phyloP scores from a whole-genome alignment of 2,888 invertebrate species.

The Macropis europaea region DNA sequence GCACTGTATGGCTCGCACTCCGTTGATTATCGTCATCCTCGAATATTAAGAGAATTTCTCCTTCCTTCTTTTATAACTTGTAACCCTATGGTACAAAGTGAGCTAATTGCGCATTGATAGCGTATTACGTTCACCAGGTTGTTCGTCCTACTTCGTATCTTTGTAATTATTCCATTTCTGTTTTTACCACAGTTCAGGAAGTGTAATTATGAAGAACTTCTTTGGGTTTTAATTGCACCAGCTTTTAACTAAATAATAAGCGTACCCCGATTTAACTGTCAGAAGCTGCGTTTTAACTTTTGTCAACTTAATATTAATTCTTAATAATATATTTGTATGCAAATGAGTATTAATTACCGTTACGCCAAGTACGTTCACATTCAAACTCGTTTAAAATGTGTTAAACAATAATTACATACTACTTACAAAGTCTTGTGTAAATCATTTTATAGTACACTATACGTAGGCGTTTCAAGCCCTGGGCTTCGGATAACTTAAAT shows the following conservation, averaged over 20 bases:
- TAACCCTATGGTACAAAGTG: background rate
- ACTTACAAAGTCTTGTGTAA: too few relatives aligned
- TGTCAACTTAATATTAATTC: too few relatives aligned
- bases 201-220: background rate
- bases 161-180: background rate
- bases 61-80: background rate
- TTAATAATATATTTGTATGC: too few relatives aligned
- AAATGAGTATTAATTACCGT: too few relatives aligned
- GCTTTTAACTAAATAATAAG: background rate
- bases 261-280: too few relatives aligned
- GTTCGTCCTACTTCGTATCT: background rate
- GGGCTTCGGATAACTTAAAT: too few relatives aligned
- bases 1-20: background rate
- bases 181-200: background rate
- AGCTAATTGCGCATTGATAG: background rate
- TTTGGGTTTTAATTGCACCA: background rate
- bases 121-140: background rate
- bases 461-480: too few relatives aligned
- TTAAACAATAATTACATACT: too few relatives aligned
- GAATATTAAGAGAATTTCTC: constrained; percentile 3
- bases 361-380: too few relatives aligned
- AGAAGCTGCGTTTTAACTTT: too few relatives aligned
- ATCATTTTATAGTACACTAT: too few relatives aligned
- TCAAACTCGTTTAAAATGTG: too few relatives aligned
- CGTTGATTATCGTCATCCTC: background rate